These are phyloP conservation scores for Apantesis nais DNA, from an alignment of 2,888 invertebrate species.

Conservation along the genomic window DNA sequence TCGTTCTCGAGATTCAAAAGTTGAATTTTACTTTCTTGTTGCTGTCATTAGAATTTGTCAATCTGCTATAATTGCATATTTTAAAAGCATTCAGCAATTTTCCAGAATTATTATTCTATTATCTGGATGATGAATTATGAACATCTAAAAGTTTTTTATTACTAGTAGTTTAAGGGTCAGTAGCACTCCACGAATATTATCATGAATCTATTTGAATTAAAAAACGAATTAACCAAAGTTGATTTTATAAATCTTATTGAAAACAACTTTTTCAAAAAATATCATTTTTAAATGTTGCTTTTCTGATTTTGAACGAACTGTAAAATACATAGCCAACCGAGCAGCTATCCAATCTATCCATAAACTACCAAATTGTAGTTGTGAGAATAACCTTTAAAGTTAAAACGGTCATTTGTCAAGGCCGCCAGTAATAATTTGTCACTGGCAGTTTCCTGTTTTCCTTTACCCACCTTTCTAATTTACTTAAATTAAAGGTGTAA, in stretches of 20 bases:
- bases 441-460: conserved; percentile 26
- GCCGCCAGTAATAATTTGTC: conserved; percentile 22
- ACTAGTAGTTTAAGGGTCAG: no score
- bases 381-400: conserved; percentile 18
- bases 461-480: conserved; percentile 3
- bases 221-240: neutral
- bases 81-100: no score
- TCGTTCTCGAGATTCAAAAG: no score
- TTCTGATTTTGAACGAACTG: neutral
- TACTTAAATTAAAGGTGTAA: neutral
- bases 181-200: no score
- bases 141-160: no score
- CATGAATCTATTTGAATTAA: neutral
- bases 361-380: neutral
- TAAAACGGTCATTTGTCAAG: conserved; percentile 30
- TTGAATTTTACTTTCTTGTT: no score
- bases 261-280: neutral
- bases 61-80: no score
- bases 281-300: neutral
- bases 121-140: no score
- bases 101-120: no score
- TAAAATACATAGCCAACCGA: neutral
- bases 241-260: neutral
- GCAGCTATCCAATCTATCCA: no score
- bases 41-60: no score